Percentiles rank a stretch among this genome's conserved stretches.
Evolutionary conservation across 2,797 vertebrate species (phyloP).

Genomic region (Toxotes lorentzi): DNA sequence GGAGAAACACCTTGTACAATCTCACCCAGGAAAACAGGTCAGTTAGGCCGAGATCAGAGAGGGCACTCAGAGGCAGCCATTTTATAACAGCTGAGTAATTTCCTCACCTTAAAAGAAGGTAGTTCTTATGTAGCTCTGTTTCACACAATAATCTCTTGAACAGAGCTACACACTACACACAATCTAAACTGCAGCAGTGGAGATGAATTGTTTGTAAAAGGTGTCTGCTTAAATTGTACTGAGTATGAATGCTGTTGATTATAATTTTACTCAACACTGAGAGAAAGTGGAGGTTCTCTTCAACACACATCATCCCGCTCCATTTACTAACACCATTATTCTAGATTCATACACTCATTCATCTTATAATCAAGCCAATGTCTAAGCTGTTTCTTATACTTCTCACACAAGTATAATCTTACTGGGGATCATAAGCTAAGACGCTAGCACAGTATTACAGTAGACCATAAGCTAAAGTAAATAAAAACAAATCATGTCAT

Average conservation of each 20-base stretch:
- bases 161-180: constrained; percentile 19
- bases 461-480: constrained; percentile 35
- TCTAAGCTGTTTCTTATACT: constrained; percentile 22
- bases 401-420: constrained; percentile 21
- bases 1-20: constrained; percentile 26
- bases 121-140: neutral
- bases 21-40: neutral
- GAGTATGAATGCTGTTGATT: constrained; percentile 40
- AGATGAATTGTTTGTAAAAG: constrained; percentile 39
- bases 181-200: constrained; percentile 66
- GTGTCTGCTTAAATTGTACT: constrained; percentile 42
- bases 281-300: constrained; percentile 31
- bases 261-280: constrained; percentile 28
- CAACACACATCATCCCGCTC: constrained; percentile 1
- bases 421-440: constrained; percentile 25
- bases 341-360: constrained; percentile 14
- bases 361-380: constrained; percentile 5
- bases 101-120: neutral
- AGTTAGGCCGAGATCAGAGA: neutral
- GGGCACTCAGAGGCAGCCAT: constrained; percentile 4
- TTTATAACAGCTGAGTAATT: neutral
- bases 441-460: constrained; percentile 2
- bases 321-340: constrained; percentile 55
- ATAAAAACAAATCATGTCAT: constrained; percentile 9
- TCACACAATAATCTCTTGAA: constrained; percentile 2